Conservation (phyloP, 2,888 invertebrate species). For the Zonitis immaculata region DNA sequence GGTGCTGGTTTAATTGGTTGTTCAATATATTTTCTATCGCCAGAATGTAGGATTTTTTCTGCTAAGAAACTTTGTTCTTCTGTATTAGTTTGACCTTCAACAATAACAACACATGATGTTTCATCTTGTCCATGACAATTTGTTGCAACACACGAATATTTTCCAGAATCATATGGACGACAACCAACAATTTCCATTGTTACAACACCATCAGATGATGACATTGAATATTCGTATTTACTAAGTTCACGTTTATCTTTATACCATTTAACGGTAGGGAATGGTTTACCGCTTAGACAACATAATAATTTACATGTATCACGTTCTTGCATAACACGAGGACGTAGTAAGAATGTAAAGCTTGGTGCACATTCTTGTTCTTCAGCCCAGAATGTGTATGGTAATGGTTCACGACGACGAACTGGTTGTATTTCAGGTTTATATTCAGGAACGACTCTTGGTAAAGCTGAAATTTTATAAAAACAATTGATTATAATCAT, state of each 20-base stretch:
- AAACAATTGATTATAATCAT: slow-evolving; percentile 1
- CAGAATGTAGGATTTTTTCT: slow-evolving; percentile 84
- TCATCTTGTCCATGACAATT: slow-evolving; percentile 94
- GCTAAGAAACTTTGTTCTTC: slow-evolving; percentile 80
- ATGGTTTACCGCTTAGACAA: slow-evolving; percentile 91
- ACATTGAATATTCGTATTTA: slow-evolving; percentile 86
- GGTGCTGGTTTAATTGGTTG: slow-evolving; percentile 77
- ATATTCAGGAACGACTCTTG: slow-evolving; percentile 65
- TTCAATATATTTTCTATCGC: slow-evolving; percentile 85
- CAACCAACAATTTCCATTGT: slow-evolving; percentile 96
- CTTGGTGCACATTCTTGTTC: slow-evolving; percentile 89
- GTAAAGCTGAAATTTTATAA: slow-evolving; percentile 58
- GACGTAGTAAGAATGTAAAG: slow-evolving; percentile 97
- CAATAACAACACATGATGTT: slow-evolving; percentile 91
- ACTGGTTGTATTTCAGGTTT: slow-evolving; percentile 65
- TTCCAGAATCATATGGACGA: slow-evolving; percentile 91
- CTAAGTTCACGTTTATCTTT: slow-evolving; percentile 91
- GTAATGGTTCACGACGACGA: slow-evolving; percentile 74
- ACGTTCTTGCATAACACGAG: slow-evolving; percentile 94
- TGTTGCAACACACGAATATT: slow-evolving; percentile 89
- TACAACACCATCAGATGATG: slow-evolving; percentile 90
- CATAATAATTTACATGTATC: slow-evolving; percentile 97
- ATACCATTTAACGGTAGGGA: slow-evolving; percentile 87
- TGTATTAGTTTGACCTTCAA: slow-evolving; percentile 78
- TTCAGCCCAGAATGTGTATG: slow-evolving; percentile 88